Conservation (phyloP, 2,888 invertebrate species). For the Cactoblastis cactorum region DNA sequence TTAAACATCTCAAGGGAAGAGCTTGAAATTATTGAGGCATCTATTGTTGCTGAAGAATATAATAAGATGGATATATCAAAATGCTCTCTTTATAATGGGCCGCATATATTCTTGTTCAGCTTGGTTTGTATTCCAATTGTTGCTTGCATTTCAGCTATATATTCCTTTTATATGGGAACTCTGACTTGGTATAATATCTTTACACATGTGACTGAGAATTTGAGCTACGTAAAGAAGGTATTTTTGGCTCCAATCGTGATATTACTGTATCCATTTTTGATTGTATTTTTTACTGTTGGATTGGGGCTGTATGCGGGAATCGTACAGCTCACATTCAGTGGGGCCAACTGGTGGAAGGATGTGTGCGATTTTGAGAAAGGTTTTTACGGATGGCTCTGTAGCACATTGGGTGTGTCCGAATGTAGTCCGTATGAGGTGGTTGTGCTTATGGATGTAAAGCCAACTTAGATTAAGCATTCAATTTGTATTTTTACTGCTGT, state of each 20-base stretch:
- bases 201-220: slow-evolving; percentile 83
- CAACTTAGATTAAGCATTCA: slow-evolving; percentile 25
- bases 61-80: slow-evolving; percentile 78
- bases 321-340: slow-evolving; percentile 84
- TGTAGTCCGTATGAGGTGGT: slow-evolving; percentile 88
- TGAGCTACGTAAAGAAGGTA: slow-evolving; percentile 80
- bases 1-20: slow-evolving; percentile 86
- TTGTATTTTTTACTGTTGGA: slow-evolving; percentile 81
- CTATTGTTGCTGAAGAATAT: slow-evolving; percentile 78
- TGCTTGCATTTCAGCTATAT: slow-evolving; percentile 80
- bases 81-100: slow-evolving; percentile 80
- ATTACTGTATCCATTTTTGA: slow-evolving; percentile 84
- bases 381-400: slow-evolving; percentile 88
- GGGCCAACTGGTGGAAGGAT: slow-evolving; percentile 84
- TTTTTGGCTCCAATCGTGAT: slow-evolving; percentile 83
- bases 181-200: slow-evolving; percentile 88
- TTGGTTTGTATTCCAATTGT: slow-evolving; percentile 84
- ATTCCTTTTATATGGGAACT: slow-evolving; percentile 87
- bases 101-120: slow-evolving; percentile 83
- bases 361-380: slow-evolving; percentile 88
- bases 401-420: slow-evolving; percentile 82
- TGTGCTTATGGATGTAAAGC: slow-evolving; percentile 80
- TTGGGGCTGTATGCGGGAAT: slow-evolving; percentile 84
- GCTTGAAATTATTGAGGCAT: slow-evolving; percentile 83
- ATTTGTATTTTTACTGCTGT: background rate